Evolutionary conservation across 2,888 invertebrate species (phyloP).

Genomic region (Plagodis dolabraria): DNA sequence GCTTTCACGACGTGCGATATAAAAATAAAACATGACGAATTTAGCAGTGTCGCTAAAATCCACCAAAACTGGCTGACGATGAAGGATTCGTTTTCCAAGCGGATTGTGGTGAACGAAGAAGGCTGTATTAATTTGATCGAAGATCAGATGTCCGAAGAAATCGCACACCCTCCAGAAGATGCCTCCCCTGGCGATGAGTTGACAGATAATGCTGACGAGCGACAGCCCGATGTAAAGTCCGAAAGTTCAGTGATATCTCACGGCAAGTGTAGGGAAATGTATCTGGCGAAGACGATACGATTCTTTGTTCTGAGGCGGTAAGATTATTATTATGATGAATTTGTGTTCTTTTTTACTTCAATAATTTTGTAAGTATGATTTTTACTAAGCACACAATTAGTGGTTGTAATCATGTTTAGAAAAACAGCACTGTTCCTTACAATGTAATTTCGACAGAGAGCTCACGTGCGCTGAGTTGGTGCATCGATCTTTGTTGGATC

Average conservation of each 20-base stretch:
- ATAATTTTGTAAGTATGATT: no score
- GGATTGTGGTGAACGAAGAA: conserved; percentile 64
- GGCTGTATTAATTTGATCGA: conserved; percentile 59
- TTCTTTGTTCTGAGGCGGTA: conserved; percentile 72
- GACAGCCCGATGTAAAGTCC: conserved; percentile 44
- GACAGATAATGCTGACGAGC: conserved; percentile 34
- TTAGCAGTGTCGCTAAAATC: conserved; percentile 44
- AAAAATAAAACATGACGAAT: conserved; percentile 54
- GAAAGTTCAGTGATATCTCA: conserved; percentile 53
- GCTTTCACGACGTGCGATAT: conserved; percentile 62
- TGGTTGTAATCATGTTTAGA: no score
- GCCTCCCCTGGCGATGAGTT: conserved; percentile 30
- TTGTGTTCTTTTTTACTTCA: not conserved
- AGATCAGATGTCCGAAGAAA: conserved; percentile 46
- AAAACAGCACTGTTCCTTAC: no score
- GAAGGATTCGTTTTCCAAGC: conserved; percentile 69
- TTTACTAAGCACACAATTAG: no score
- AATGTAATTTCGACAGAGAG: conserved; percentile 50
- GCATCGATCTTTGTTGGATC: conserved; percentile 61
- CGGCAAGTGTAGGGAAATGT: conserved; percentile 63
- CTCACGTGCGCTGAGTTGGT: conserved; percentile 69
- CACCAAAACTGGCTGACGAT: conserved; percentile 65
- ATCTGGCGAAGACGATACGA: conserved; percentile 58
- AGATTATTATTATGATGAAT: conserved; percentile 12
- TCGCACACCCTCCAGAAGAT: conserved; percentile 37